Base-by-base conservation (phyloP, 2,113 vertebrate species). In the Centropus bengalensis region DNA sequence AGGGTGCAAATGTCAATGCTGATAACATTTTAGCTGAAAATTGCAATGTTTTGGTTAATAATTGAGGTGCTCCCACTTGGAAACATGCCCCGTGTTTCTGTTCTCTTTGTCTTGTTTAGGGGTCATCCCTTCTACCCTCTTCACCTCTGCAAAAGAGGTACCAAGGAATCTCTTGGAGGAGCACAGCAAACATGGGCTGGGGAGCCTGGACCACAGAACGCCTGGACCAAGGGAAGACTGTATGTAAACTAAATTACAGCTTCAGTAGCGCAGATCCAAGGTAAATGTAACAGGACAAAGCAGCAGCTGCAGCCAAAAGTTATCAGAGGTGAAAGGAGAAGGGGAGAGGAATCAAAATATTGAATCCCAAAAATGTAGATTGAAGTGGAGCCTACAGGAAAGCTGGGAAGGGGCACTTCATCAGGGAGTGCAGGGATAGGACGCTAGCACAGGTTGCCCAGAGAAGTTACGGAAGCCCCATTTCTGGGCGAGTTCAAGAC, bases 141-240 rank as follows among this genome's bases (percentile, higher is more conserved):
- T 68, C 18, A 14, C 51, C 42, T 70, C 42, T 42, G 30, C 27
- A 5, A 7, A 19, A 82, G 36, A 20, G 47, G 12, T 19, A 71
- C 18, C 17, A 44, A 10, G n/a, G 18, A 33, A 71, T 26, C 16
- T 83, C n/a, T 63, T 1, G 0, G 40, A 11, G 64, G 9, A 70
- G 14, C 20, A 33, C 23, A 59, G 33, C 14, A 38, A 13, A 22
- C 3, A 1, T 0, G 2, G 64, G 21, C 11, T 81, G 36, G 36
- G 54, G 17, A 75, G 24, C 12, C 4, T 5, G 73, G 27, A 45
- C 12, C 24, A 52, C 24, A 26, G 51, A 24, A 5, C 42, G 5
- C 15, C 40, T 59, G 33, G 20, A 33, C 27, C 63, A 26, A 12
- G 28, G 38, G 11, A 5, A 47, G 5, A 12, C 40, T 59, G 30